Evolutionary conservation across 2,888 invertebrate genomes (phyloP).

Genomic region (Drosophila maculinotata): DNA sequence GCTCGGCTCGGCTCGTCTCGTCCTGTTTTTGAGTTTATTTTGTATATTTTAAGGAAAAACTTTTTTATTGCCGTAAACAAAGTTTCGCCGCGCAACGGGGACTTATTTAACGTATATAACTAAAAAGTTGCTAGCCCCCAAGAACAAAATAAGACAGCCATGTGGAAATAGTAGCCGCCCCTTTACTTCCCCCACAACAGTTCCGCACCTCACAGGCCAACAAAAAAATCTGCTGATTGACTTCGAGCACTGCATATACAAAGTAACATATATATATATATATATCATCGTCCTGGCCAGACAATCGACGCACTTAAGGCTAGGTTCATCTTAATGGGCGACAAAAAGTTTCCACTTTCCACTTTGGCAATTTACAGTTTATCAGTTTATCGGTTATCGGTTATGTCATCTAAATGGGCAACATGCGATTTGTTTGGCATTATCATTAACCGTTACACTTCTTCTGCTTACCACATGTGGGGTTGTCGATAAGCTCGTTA

Average conservation of each 20-base stretch:
- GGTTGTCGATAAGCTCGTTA: constrained; percentile 36
- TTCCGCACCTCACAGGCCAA: constrained; percentile 44
- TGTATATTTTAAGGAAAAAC: constrained; percentile 79
- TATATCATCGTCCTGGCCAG: constrained; percentile 23
- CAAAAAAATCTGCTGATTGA: constrained; percentile 60
- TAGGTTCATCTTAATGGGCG: constrained; percentile 73
- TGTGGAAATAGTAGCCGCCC: constrained; percentile 51
- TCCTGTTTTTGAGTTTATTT: constrained; percentile 69
- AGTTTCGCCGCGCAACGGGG: constrained; percentile 78
- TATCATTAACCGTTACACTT: constrained; percentile 44
- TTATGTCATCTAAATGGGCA: constrained; percentile 78
- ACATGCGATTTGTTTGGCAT: constrained; percentile 66
- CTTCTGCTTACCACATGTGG: constrained; percentile 13
- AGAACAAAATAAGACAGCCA: constrained; percentile 68
- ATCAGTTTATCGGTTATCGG: constrained; percentile 80
- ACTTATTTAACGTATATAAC: constrained; percentile 81
- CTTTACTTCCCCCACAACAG: neutral
- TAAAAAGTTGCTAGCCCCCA: constrained; percentile 60
- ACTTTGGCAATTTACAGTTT: constrained; percentile 74
- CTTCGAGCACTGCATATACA: constrained; percentile 55
- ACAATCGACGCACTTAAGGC: constrained; percentile 51
- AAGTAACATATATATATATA: neutral
- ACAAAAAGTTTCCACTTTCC: constrained; percentile 63
- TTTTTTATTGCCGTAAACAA: constrained; percentile 81
- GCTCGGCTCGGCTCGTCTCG: too few relatives aligned